These are phyloP conservation scores for Glaucidium brasilianum DNA, from an alignment of 2,113 vertebrate genomes.

Conservation along the genomic window DNA sequence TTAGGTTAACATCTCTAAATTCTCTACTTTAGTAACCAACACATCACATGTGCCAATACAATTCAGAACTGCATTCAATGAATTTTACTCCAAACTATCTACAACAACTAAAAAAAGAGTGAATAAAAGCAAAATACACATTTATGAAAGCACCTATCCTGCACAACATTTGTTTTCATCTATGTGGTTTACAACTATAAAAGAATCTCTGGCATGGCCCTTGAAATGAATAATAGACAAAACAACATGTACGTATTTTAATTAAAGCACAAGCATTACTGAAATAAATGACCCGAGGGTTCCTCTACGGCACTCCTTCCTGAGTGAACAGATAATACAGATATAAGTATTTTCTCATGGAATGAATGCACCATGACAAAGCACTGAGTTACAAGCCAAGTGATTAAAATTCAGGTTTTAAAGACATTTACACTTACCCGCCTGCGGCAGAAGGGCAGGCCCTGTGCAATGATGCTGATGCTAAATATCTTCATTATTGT, in stretches of 20 bases:
- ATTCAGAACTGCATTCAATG: neutral
- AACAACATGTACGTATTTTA: neutral
- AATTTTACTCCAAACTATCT: neutral
- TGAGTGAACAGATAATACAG: neutral
- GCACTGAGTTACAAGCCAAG: slow-evolving; percentile 20
- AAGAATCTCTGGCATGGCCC: neutral
- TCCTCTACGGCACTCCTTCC: neutral
- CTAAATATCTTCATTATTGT: slow-evolving; percentile 97
- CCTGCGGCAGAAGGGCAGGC: slow-evolving; percentile 93
- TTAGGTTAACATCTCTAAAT: neutral
- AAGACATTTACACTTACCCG: slow-evolving; percentile 82
- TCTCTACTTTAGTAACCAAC: neutral
- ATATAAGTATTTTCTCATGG: neutral
- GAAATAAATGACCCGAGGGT: neutral
- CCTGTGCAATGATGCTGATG: slow-evolving; percentile 97
- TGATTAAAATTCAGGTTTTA: slow-evolving; percentile 29
- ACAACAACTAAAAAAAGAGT: neutral
- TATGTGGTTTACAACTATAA: neutral
- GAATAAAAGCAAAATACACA: neutral
- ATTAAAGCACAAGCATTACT: neutral
- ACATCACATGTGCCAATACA: neutral
- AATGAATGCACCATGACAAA: slow-evolving; percentile 24
- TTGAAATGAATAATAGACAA: neutral
- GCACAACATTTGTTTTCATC: neutral
- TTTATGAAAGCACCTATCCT: neutral